These are phyloP conservation scores for Tryphoninae sp. DNA, from an alignment of 2,888 invertebrate genomes.

Conservation along the genomic window DNA sequence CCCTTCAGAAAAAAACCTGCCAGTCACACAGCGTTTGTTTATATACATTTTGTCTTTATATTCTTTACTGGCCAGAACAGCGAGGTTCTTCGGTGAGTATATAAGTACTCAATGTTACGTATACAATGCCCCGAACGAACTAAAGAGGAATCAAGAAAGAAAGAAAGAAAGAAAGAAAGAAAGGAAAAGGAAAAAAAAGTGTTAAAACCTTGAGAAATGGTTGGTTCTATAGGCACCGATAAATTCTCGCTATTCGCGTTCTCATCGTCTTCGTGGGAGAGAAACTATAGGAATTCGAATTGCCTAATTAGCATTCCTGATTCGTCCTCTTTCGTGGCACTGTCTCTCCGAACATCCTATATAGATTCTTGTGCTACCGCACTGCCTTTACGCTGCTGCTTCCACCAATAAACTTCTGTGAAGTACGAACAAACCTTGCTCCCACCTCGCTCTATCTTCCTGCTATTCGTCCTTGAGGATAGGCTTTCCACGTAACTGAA, in stretches of 20 bases:
- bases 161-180: slow-evolving; percentile 22
- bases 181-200: slow-evolving; percentile 23
- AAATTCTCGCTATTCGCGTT: slow-evolving; percentile 51
- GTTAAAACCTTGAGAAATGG: slow-evolving; percentile 50
- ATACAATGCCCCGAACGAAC: slow-evolving; percentile 16
- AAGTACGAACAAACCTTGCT: too few species aligned
- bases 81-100: neutral
- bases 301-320: slow-evolving; percentile 60
- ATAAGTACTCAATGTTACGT: slow-evolving; percentile 7
- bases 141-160: slow-evolving; percentile 33
- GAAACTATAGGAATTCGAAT: slow-evolving; percentile 56
- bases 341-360: slow-evolving; percentile 31
- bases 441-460: too few species aligned
- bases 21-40: too few species aligned
- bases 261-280: slow-evolving; percentile 56
- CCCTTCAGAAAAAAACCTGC: too few species aligned
- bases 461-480: slow-evolving; percentile 45
- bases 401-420: too few species aligned
- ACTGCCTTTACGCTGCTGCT: too few species aligned
- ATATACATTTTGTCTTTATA: too few species aligned
- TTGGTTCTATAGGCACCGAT: slow-evolving; percentile 45
- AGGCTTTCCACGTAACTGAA: slow-evolving; percentile 19
- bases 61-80: too few species aligned
- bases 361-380: slow-evolving; percentile 3
- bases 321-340: slow-evolving; percentile 57